phyloP scores from a whole-genome alignment of 2,113 vertebrate species.

The Daubentonia madagascariensis region DNA sequence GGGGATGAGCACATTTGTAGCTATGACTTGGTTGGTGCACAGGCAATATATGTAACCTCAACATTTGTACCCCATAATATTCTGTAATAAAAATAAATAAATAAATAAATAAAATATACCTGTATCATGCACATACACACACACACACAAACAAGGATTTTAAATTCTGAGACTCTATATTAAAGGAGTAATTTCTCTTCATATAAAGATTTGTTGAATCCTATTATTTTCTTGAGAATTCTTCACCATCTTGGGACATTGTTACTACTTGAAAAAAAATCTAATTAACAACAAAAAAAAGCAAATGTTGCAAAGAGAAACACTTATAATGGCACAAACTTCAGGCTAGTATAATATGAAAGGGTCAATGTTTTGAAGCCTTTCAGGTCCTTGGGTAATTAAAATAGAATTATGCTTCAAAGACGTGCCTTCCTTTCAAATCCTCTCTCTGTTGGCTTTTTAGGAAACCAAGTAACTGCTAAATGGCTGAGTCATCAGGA shows the following conservation, averaged over 20 bases:
- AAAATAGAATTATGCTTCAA: conserved; percentile 56
- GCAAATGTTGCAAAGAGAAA: not conserved
- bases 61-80: too few relatives aligned
- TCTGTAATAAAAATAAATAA: too few relatives aligned
- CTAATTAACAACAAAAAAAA: too few relatives aligned
- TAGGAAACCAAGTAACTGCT: not conserved
- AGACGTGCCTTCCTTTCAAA: not conserved
- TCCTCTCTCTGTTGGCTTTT: conserved; percentile 20
- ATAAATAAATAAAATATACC: too few relatives aligned
- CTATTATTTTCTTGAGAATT: not conserved
- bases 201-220: not conserved
- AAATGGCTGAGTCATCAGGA: conserved; percentile 8
- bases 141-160: too few relatives aligned
- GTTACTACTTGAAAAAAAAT: conserved; percentile 49
- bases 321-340: not conserved
- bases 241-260: not conserved
- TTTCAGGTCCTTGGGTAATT: conserved; percentile 36
- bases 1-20: too few relatives aligned
- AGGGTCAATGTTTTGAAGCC: not conserved
- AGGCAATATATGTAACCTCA: too few relatives aligned
- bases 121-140: too few relatives aligned
- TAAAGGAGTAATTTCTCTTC: not conserved
- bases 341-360: not conserved
- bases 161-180: not conserved
- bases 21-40: too few relatives aligned